Base-by-base conservation (phyloP, 2,113 vertebrate species). In the Myrmecobius fasciatus region DNA sequence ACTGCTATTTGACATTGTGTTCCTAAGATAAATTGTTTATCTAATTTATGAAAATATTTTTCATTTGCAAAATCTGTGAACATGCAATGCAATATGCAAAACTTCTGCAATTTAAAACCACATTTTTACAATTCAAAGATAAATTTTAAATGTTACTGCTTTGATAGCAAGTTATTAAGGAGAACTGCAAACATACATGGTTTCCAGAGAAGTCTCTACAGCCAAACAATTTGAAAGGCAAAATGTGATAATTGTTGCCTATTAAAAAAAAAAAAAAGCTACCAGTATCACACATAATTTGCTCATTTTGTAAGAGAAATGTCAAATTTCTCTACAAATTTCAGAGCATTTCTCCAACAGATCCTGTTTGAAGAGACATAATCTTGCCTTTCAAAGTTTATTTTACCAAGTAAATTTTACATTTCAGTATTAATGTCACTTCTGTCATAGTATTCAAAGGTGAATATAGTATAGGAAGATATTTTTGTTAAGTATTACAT, bases 371-470 rank as follows among this genome's bases (percentile, higher is more conserved):
- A 60, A 60, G 28, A 11, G 28, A 83, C 8, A 53, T n/a, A 89
- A 14, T 51, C 47, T 1, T 95, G 24, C 25, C 25, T 11, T n/a
- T 89, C 0, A 49, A 11, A 54, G 8, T 31, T 24, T 43, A 92
- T 9, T 92, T 51, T 91, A 52, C 48, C 43, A 12, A 17, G 31
- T 83, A 2, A 14, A 3, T 54, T 25, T 90, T 91, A 25, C 10
- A 52, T 51, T 75, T 52, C 43, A 28, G 0, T 28, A 88, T 43
- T 75, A 12, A 75, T 89, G 91, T 93, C 48, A 67, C 31, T 67
- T 96, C n/a, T 20, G 9, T n/a, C 12, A 60, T 48, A 49, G 20
- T 92, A 47, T 91, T 95, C 83, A 89, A 91, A 93, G 75, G 67
- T 7, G 1, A 67, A 91, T 53, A 56, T 22, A 83, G 90, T 46